Conservation (phyloP, 2,888 invertebrate genomes). For the Hirtodrosophila confusa region DNA sequence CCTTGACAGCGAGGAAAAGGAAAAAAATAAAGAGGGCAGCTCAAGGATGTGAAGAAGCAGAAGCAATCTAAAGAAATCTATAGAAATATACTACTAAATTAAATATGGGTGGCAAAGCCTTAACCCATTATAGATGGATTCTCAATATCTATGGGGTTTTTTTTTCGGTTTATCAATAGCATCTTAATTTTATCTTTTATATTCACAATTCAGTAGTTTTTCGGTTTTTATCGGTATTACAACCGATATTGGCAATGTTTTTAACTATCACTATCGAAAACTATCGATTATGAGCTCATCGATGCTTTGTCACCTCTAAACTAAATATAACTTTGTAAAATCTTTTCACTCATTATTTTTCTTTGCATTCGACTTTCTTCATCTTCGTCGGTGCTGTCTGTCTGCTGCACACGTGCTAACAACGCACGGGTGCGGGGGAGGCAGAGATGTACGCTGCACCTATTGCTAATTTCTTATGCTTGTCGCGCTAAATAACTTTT, state of each 20-base stretch:
- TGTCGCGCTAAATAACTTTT: conserved; percentile 55
- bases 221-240: too few species aligned
- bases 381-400: conserved; percentile 13
- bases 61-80: conserved; percentile 18
- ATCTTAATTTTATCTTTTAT: too few species aligned
- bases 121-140: too few species aligned
- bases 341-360: conserved; percentile 28
- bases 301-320: too few species aligned
- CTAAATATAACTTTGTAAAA: conserved; percentile 40
- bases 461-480: conserved; percentile 65
- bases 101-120: too few species aligned
- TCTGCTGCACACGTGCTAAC: conserved; percentile 52
- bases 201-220: too few species aligned
- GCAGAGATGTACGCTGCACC: conserved; percentile 25
- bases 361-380: conserved; percentile 11
- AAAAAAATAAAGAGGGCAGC: conserved; percentile 20
- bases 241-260: too few species aligned
- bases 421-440: background rate
- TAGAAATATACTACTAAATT: conserved; percentile 42
- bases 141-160: too few species aligned
- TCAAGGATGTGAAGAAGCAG: conserved; percentile 42
- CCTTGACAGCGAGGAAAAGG: conserved; percentile 17
- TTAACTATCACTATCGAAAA: too few species aligned
- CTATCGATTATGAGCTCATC: too few species aligned
- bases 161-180: too few species aligned